Evolutionary conservation across 2,888 invertebrate species (phyloP), one percentile per base, ranked within the genome.

Genomic region (Eupithecia vulgata): DNA sequence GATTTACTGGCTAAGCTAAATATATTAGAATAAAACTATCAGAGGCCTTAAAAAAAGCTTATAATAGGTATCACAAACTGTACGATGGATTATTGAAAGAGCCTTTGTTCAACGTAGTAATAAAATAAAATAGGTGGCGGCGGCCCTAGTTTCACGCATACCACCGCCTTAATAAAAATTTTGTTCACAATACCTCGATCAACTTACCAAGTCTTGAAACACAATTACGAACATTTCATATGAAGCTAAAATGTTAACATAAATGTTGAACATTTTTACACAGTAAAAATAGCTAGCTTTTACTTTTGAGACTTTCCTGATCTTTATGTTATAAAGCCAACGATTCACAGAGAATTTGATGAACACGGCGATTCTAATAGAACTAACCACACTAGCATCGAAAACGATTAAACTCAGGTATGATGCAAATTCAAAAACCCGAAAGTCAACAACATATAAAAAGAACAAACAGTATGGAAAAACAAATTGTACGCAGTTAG

Each of bases 151-250:
- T n/a, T n/a, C n/a, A n/a, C n/a, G n/a, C n/a, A n/a, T n/a, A n/a
- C n/a, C n/a, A n/a, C n/a, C n/a, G n/a, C n/a, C n/a, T n/a, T n/a
- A n/a, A n/a, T n/a, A n/a, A n/a, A n/a, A n/a, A n/a, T n/a, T n/a
- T n/a, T n/a, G n/a, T n/a, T n/a, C n/a, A n/a, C n/a, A n/a, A n/a
- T 37, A 30, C 30, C 35, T 6, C 15, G 42, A 21, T 21, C 0
- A 1, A 70, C 70, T 73, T 35, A 75, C 80, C 69, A 64, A 52
- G 35, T 77, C 76, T 73, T 77, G 76, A 68, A 69, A 71, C 8
- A 72, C 68, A 13, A 59, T 65, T 30, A 76, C 34, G 21, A 67
- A 76, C 30, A 77, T 67, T 25, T 40, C 40, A 30, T 77, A 76
- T n/a, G 70, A 68, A 40, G 73, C 45, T 34, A 79, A 68, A 68